phyloP scores from a whole-genome alignment of 2,113 vertebrate genomes.

The Oryzias celebensis region DNA sequence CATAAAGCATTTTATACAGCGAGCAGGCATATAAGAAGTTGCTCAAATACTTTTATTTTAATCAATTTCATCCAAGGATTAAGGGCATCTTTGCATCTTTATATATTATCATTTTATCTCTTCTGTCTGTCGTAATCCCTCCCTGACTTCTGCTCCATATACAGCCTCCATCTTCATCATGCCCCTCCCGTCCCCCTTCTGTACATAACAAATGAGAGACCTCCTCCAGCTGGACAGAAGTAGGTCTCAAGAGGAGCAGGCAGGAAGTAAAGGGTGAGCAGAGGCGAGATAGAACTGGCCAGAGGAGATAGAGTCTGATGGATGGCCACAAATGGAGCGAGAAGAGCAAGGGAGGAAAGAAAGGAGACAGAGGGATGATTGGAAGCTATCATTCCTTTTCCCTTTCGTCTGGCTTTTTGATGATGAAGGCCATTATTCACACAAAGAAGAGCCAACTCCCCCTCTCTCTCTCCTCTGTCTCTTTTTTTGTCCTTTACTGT shows the following conservation, averaged over 20 bases:
- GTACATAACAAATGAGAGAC: constrained; percentile 67
- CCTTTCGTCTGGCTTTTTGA: constrained; percentile 44
- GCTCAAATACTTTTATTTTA: not conserved
- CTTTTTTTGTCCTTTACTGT: constrained; percentile 12
- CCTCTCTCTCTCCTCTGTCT: not conserved
- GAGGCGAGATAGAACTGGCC: constrained; percentile 47
- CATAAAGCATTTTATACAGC: not conserved
- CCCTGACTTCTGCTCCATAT: constrained; percentile 33
- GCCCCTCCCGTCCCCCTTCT: constrained; percentile 10
- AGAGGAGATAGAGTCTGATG: constrained; percentile 63
- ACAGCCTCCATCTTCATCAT: constrained; percentile 22
- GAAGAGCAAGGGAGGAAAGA: constrained; percentile 17
- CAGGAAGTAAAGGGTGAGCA: constrained; percentile 49
- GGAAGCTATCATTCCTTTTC: constrained; percentile 55
- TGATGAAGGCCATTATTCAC: constrained; percentile 73
- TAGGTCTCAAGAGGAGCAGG: constrained; percentile 64
- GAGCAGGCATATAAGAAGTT: not conserved
- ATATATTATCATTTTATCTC: not conserved
- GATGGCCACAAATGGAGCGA: constrained; percentile 36
- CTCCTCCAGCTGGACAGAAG: constrained; percentile 68
- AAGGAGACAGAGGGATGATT: constrained; percentile 33
- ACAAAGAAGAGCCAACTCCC: constrained; percentile 14
- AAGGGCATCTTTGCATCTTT: not conserved
- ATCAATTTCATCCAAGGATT: not conserved
- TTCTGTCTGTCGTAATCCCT: constrained; percentile 18